phyloP scores from a whole-genome alignment of 2,113 vertebrate species.

The Phoenicopterus ruber region DNA sequence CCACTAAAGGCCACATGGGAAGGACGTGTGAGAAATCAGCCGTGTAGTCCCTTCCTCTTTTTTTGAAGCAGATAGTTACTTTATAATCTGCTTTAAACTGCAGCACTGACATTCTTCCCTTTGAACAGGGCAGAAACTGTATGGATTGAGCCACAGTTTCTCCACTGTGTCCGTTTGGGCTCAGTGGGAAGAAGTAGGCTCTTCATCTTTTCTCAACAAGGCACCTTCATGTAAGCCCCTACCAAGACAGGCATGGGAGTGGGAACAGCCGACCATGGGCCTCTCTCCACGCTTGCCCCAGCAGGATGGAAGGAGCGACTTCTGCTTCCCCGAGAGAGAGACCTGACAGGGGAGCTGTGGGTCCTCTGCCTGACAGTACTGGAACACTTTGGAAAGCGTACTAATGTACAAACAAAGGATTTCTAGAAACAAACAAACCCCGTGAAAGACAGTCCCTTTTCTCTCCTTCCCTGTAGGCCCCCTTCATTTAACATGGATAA shows the following conservation, averaged over 20 bases:
- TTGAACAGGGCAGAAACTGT: not conserved
- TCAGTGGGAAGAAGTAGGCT: not conserved
- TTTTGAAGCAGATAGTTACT: not conserved
- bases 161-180: fast-evolving
- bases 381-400: not conserved
- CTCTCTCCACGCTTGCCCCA: fast-evolving
- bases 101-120: not conserved
- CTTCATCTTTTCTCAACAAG: not conserved
- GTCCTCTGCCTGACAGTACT: no score
- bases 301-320: not conserved
- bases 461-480: not conserved
- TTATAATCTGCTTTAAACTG: not conserved
- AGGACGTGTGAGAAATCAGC: not conserved
- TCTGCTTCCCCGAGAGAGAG: not conserved
- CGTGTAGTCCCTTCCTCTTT: not conserved
- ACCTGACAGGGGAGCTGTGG: not conserved
- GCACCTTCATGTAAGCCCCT: not conserved
- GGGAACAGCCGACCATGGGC: fast-evolving
- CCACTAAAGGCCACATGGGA: not conserved
- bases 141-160: not conserved
- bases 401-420: not conserved
- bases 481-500: not conserved
- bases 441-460: not conserved
- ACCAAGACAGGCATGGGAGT: fast-evolving
- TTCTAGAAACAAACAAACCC: not conserved